Percentiles rank a stretch among this genome's conserved stretches.
phyloP scores from a whole-genome alignment of 2,888 invertebrate species.

The Lasius platythorax region DNA sequence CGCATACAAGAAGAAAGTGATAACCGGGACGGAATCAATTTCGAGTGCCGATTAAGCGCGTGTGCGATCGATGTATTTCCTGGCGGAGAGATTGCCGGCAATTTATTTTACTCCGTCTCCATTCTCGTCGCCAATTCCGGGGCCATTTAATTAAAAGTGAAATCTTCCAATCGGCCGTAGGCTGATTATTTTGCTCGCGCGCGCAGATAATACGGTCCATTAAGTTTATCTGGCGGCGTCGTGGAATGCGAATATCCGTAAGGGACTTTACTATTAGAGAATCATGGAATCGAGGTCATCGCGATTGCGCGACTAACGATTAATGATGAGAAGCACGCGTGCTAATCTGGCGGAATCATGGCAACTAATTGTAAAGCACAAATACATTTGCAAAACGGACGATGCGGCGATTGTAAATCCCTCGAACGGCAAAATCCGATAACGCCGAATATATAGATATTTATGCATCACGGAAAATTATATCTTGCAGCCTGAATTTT shows the following conservation, averaged over 20 bases:
- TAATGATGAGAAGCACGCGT: constrained; percentile 67
- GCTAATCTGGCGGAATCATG: constrained; percentile 69
- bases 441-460: constrained; percentile 62
- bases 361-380: constrained; percentile 72
- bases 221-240: constrained; percentile 25
- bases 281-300: constrained; percentile 62
- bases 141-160: constrained; percentile 70
- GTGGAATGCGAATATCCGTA: constrained; percentile 30
- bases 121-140: constrained; percentile 57
- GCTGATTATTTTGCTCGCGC: constrained; percentile 31
- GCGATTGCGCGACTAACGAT: constrained; percentile 73
- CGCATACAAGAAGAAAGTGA: constrained; percentile 24
- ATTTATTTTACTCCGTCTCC: constrained; percentile 57
- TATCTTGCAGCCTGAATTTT: constrained; percentile 41
- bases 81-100: constrained; percentile 50
- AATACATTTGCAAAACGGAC: constrained; percentile 60
- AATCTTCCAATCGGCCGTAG: constrained; percentile 62
- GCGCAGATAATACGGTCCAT: constrained; percentile 41
- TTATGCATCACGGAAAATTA: constrained; percentile 55
- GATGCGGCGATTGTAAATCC: constrained; percentile 72
- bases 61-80: constrained; percentile 37
- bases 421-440: constrained; percentile 63
- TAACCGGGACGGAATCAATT: constrained; percentile 63
- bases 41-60: constrained; percentile 54
- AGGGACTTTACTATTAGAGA: constrained; percentile 64